Evolutionary conservation across 2,888 invertebrate species (phyloP).

Genomic region (Arge pagana): DNA sequence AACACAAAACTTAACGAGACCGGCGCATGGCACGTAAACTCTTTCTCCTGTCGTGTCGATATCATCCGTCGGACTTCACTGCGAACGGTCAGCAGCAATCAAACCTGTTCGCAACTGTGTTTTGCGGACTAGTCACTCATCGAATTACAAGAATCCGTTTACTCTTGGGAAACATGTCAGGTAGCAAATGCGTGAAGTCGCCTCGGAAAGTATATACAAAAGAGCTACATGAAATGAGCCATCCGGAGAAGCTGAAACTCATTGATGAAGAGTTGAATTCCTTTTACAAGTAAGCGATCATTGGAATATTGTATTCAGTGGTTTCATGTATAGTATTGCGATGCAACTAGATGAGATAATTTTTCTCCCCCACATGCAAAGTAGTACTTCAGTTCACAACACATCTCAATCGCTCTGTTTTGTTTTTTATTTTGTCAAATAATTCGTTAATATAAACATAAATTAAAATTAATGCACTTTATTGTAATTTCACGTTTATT

Average conservation of each 20-base stretch:
- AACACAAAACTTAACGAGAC: slow-evolving; percentile 10
- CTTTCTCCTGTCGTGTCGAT: not conserved
- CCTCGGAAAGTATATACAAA: slow-evolving; percentile 48
- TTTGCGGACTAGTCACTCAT: too few species aligned
- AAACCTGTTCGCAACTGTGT: not conserved
- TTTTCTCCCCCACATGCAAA: too few species aligned
- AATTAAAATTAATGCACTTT: too few species aligned
- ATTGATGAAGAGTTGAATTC: slow-evolving; percentile 55
- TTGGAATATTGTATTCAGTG: not conserved
- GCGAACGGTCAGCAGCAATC: too few species aligned
- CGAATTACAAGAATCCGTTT: not conserved
- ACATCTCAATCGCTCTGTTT: too few species aligned
- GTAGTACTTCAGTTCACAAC: too few species aligned
- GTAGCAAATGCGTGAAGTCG: slow-evolving; percentile 50
- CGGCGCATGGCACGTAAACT: slow-evolving; percentile 15
- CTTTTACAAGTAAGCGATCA: slow-evolving; percentile 51
- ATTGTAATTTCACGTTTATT: too few species aligned
- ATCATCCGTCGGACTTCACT: too few species aligned
- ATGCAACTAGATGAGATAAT: too few species aligned
- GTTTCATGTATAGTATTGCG: not conserved
- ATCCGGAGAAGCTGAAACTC: slow-evolving; percentile 52
- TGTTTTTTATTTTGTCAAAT: too few species aligned
- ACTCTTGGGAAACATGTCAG: slow-evolving; percentile 39
- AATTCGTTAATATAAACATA: too few species aligned
- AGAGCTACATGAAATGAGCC: slow-evolving; percentile 55